These are phyloP conservation scores for Heteromurus nitidus DNA, from an alignment of 2,888 invertebrate species.

Conservation along the genomic window DNA sequence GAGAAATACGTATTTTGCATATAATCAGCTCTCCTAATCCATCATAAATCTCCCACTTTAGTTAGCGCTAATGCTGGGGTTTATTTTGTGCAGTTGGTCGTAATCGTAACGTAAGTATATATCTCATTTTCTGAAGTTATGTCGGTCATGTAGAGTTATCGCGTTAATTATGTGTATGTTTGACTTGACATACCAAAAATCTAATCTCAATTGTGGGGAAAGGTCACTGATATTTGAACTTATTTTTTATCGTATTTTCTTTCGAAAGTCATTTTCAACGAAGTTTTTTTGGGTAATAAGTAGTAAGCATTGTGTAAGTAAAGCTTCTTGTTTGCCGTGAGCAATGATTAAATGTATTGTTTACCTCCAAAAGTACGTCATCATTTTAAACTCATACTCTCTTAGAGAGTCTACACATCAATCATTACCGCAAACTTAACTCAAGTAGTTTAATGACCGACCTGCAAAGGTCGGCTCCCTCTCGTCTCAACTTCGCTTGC, in stretches of 20 bases:
- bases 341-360: background rate
- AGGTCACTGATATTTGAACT: constrained; percentile 19
- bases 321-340: background rate
- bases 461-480: constrained; percentile 5
- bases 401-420: background rate
- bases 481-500: background rate
- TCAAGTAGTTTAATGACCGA: background rate
- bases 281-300: background rate
- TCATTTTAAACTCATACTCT: constrained; percentile 12
- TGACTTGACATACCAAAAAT: background rate
- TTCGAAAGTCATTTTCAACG: constrained; percentile 5
- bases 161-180: background rate
- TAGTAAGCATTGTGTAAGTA: background rate
- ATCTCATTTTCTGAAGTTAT: background rate
- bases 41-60: background rate
- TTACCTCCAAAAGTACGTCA: background rate
- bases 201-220: background rate
- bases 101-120: too few species aligned
- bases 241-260: background rate
- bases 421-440: constrained; percentile 5
- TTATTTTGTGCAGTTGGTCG: constrained; percentile 1
- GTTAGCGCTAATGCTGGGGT: background rate
- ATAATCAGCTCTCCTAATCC: background rate
- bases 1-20: background rate
- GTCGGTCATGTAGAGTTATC: background rate